phyloP scores from a whole-genome alignment of 1,140 invertebrate genomes.

The Hestina assimilis region DNA sequence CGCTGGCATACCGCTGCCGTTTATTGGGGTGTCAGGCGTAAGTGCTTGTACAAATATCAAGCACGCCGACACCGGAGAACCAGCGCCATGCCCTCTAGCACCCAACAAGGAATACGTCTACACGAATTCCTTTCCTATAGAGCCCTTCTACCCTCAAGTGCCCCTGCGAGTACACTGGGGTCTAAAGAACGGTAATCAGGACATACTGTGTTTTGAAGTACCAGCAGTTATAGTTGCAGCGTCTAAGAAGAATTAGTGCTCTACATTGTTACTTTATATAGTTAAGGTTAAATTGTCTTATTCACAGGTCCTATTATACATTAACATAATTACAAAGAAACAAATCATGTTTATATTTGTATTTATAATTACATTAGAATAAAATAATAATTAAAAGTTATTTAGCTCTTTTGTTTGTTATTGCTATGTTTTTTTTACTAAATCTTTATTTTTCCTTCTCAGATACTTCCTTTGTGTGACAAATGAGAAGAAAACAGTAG shows the following conservation, averaged over 20 bases:
- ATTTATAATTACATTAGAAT: too few species aligned
- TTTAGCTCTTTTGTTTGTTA: too few species aligned
- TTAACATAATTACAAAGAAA: not conserved
- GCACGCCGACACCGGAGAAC: conserved; percentile 62
- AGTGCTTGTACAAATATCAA: conserved; percentile 78
- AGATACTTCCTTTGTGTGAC: too few species aligned
- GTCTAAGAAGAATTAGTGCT: conserved; percentile 8
- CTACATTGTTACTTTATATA: not conserved
- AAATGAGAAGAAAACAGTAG: too few species aligned
- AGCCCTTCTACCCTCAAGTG: conserved; percentile 37
- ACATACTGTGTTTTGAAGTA: conserved; percentile 82
- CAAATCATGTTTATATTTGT: not conserved
- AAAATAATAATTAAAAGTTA: too few species aligned
- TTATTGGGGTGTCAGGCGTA: conserved; percentile 80
- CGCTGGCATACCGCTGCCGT: conserved; percentile 78
- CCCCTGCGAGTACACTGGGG: conserved; percentile 81
- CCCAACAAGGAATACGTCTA: conserved; percentile 43
- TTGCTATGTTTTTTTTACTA: too few species aligned
- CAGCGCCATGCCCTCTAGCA: conserved; percentile 38
- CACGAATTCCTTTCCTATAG: conserved; percentile 40
- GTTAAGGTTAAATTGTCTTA: not conserved
- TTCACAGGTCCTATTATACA: not conserved
- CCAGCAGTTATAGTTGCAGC: conserved; percentile 78
- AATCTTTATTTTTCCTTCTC: too few species aligned
- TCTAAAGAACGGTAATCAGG: conserved; percentile 67